These are phyloP conservation scores for Luffia ferchaultella DNA, from an alignment of 2,888 invertebrate genomes.

Conservation along the genomic window DNA sequence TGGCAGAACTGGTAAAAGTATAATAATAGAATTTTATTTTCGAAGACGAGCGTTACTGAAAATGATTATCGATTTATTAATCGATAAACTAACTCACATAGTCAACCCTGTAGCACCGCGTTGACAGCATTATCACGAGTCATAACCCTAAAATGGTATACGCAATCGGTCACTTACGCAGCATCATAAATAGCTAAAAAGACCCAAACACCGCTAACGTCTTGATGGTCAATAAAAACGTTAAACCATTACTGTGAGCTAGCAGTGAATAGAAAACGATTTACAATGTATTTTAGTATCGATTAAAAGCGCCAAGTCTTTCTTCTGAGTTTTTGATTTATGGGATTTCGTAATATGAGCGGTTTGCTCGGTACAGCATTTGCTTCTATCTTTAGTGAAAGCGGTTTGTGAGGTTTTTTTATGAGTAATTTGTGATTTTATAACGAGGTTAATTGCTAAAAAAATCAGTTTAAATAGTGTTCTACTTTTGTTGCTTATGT, in stretches of 20 bases:
- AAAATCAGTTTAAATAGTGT: too few species aligned
- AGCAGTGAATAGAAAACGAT: slow-evolving; percentile 8
- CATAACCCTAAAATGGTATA: slow-evolving; percentile 5
- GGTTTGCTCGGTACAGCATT: not conserved
- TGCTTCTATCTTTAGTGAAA: too few species aligned
- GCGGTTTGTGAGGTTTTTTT: too few species aligned
- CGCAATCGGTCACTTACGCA: slow-evolving; percentile 5
- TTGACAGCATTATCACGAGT: slow-evolving; percentile 4
- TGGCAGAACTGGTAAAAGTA: too few species aligned
- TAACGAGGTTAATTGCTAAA: too few species aligned
- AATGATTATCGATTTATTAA: too few species aligned
- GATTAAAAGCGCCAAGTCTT: slow-evolving; percentile 9
- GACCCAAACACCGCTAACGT: slow-evolving; percentile 7
- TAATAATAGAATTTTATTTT: too few species aligned
- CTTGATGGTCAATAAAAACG: slow-evolving; percentile 8
- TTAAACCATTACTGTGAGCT: slow-evolving; percentile 4
- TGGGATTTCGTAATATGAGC: slow-evolving; percentile 2
- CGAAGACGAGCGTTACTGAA: too few species aligned
- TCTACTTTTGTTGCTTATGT: too few species aligned
- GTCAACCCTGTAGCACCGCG: too few species aligned
- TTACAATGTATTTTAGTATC: slow-evolving; percentile 10
- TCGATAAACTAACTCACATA: too few species aligned
- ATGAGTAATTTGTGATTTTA: too few species aligned
- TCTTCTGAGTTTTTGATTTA: slow-evolving; percentile 7
- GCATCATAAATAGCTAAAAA: slow-evolving; percentile 3